A percentile compares a stretch with the other conserved stretches of the same genome.
Conservation (phyloP, 2,113 vertebrate genomes). For the Prochilodus magdalenae region DNA sequence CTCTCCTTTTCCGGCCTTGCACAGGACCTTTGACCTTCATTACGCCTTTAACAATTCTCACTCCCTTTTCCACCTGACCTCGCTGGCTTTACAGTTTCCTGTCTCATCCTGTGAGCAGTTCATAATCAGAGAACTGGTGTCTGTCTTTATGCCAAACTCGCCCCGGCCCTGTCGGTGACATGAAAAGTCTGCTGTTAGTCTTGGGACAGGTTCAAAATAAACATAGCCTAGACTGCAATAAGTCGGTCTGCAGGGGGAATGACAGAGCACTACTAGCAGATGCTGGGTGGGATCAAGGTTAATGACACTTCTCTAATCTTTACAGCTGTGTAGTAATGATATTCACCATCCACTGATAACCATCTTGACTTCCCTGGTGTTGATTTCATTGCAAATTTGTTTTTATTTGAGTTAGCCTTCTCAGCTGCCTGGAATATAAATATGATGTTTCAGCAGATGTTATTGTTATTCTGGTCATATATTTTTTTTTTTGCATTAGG, state of each 20-base stretch:
- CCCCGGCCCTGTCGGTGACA: slow-evolving; percentile 27
- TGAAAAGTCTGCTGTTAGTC: slow-evolving; percentile 34
- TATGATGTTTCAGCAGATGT: too few species aligned
- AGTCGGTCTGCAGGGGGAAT: slow-evolving; percentile 14
- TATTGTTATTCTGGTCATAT: too few species aligned
- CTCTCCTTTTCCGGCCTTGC: slow-evolving; percentile 25
- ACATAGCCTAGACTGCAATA: slow-evolving; percentile 27
- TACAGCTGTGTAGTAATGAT: not conserved
- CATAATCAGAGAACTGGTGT: slow-evolving; percentile 32
- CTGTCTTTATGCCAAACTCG: slow-evolving; percentile 25
- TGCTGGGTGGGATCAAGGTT: slow-evolving; percentile 9
- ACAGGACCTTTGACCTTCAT: slow-evolving; percentile 32
- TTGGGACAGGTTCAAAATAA: slow-evolving; percentile 58
- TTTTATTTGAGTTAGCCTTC: not conserved
- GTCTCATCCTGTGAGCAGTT: slow-evolving; percentile 20
- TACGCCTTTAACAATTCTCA: slow-evolving; percentile 17
- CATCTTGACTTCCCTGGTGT: not conserved
- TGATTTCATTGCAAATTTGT: not conserved
- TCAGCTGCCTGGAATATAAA: too few species aligned
- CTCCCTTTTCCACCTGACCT: slow-evolving; percentile 31
- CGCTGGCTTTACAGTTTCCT: not conserved
- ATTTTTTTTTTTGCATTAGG: too few species aligned
- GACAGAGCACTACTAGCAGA: slow-evolving; percentile 35
- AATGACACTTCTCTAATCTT: not conserved
- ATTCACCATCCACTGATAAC: not conserved